Percentiles rank a stretch among this genome's conserved stretches.
These are phyloP conservation scores for Oreortyx pictus DNA, from an alignment of 2,797 vertebrate species.

Conservation along the genomic window DNA sequence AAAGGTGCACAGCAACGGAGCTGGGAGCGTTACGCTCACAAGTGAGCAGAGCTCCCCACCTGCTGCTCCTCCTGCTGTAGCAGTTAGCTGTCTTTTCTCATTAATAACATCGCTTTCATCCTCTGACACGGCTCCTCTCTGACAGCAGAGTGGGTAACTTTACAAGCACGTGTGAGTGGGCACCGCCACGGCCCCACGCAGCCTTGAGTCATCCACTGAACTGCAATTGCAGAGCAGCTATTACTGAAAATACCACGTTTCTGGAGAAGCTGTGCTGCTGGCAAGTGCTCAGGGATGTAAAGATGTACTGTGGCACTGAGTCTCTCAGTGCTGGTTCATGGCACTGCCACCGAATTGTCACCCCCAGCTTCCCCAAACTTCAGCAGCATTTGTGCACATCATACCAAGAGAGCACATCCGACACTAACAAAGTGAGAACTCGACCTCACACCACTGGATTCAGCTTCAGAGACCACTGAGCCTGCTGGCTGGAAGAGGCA, in stretches of 20 bases:
- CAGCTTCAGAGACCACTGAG: background rate
- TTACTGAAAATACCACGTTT: background rate
- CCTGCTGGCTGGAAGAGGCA: background rate
- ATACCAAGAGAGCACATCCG: too few species aligned
- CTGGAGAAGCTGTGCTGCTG: background rate
- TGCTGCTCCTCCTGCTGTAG: background rate
- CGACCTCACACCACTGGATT: background rate
- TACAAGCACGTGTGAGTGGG: background rate
- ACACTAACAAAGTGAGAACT: too few species aligned
- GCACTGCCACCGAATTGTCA: too few species aligned
- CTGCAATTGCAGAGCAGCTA: background rate
- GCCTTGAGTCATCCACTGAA: background rate
- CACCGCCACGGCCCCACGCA: background rate
- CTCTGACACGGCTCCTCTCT: background rate
- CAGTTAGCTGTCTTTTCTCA: background rate
- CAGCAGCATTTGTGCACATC: too few species aligned
- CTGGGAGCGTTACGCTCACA: accelerated
- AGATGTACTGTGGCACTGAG: background rate
- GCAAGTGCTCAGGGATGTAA: background rate
- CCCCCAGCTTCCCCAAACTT: too few species aligned
- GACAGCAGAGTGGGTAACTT: background rate
- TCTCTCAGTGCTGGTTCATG: background rate
- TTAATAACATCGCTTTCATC: background rate
- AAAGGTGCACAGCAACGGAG: background rate
- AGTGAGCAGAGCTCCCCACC: background rate